phyloP scores from a whole-genome alignment of 2,888 invertebrate genomes.

The Pristionchus arcanus region DNA sequence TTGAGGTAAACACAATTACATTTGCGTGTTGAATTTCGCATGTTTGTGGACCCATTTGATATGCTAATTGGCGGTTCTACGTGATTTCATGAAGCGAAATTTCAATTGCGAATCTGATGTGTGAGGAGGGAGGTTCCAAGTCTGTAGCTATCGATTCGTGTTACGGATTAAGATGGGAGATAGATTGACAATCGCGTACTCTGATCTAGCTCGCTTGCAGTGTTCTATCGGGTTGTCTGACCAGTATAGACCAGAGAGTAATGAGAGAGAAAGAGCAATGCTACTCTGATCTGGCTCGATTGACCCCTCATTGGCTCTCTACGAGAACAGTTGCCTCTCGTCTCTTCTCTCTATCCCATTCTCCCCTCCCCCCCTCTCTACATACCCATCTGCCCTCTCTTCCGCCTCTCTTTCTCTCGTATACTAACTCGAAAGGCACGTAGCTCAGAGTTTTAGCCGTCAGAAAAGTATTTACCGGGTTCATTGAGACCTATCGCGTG shows the following conservation, averaged over 20 bases:
- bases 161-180: not conserved
- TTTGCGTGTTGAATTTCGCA: too few species aligned
- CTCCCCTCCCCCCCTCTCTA: constrained; percentile 5
- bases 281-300: not conserved
- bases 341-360: constrained; percentile 13
- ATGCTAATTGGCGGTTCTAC: not conserved
- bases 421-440: not conserved
- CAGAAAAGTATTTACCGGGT: not conserved
- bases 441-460: constrained; percentile 2
- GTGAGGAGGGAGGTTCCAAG: not conserved
- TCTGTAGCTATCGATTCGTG: not conserved
- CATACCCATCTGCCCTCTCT: not conserved
- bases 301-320: not conserved
- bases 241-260: not conserved
- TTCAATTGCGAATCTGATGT: not conserved
- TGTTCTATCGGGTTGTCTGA: not conserved
- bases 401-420: not conserved
- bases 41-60: too few species aligned
- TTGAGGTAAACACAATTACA: too few species aligned
- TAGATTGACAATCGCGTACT: not conserved
- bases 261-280: not conserved
- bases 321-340: constrained; percentile 15
- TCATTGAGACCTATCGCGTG: not conserved
- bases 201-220: not conserved
- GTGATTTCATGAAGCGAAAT: not conserved